phyloP scores from a whole-genome alignment of 2,797 vertebrate species.

The Iguana delicatissima region DNA sequence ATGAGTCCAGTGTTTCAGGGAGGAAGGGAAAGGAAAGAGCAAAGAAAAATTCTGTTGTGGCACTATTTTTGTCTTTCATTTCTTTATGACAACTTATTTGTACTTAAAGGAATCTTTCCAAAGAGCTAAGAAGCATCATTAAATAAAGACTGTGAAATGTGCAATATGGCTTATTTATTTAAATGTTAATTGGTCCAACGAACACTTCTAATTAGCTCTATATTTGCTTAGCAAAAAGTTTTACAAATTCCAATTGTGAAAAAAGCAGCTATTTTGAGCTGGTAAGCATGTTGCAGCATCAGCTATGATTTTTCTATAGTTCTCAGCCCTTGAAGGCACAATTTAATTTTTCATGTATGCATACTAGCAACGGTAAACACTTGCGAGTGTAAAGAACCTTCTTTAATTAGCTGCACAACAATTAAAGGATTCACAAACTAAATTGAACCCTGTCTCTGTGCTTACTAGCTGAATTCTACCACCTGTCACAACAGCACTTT shows the following conservation, averaged over 20 bases:
- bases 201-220: constrained; percentile 99
- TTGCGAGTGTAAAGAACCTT: constrained; percentile 93
- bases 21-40: constrained; percentile 68
- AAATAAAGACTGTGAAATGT: constrained; percentile 99
- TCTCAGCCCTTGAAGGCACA: constrained; percentile 91
- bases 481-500: constrained; percentile 99
- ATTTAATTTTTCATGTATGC: constrained; percentile 93
- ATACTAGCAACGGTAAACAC: constrained; percentile 93
- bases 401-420: constrained; percentile 99
- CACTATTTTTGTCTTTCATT: constrained; percentile 88
- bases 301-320: constrained; percentile 90
- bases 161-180: constrained; percentile 99
- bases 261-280: constrained; percentile 89
- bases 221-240: constrained; percentile 98
- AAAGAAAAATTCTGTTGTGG: constrained; percentile 80
- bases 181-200: constrained; percentile 95
- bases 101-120: constrained; percentile 93
- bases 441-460: constrained; percentile 99
- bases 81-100: constrained; percentile 88
- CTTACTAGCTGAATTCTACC: constrained; percentile 98
- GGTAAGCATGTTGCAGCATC: constrained; percentile 89
- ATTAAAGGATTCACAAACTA: constrained; percentile 99
- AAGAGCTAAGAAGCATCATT: constrained; percentile 99
- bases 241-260: constrained; percentile 94
- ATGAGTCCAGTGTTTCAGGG: constrained; percentile 79